Evolutionary conservation across 2,113 vertebrate species (phyloP), one percentile per base, ranked within the genome.

Genomic region (Xyliphius kryptos): DNA sequence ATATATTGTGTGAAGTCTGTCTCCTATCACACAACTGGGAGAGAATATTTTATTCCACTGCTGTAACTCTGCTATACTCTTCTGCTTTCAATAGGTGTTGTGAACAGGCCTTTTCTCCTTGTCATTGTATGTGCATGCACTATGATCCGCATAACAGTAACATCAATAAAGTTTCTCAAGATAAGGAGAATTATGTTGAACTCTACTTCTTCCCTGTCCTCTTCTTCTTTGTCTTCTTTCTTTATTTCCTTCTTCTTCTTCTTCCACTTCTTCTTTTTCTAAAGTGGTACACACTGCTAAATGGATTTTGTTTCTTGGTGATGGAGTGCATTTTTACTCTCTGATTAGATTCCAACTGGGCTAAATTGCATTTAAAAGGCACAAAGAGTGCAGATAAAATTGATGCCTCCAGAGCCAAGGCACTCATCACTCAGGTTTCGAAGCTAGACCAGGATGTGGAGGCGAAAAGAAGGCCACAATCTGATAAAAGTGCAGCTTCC

Each of bases 141-240:
- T 91, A 92, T 92, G 89, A 91, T 89, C 89, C 88, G 89, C 92
- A 90, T 90, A 92, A 88, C 89, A 90, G 88, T 91, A 92, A 93
- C 91, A 97, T 94, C 87, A 94, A 96, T 96, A 96, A 97, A 96
- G 88, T 93, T 90, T 92, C 91, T 91, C 90, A 85, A 92, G 77
- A 91, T 78, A 78, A 74, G 67, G 71, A 70, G 85, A 87, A 86
- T 56, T 81, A 79, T 64, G 41, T 87, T 77, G 83, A 6, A 55
- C 75, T 74, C 68, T 67, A 64, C 52, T 21, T 58, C 26, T 47
- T 20, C 55, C 71, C 73, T 63, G 61, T 63, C 49, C 16, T 53
- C 13, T 15, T 13, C 48, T 43, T 48, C n/a, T n/a, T n/a, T 63
- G 61, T 63, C 49, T 21, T 53, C 13, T 15, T 13, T 41, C 32